Percentiles rank a stretch among this genome's conserved stretches.
Evolutionary conservation across 2,888 invertebrate genomes (phyloP).

Genomic region (Polylopha cassiicola): DNA sequence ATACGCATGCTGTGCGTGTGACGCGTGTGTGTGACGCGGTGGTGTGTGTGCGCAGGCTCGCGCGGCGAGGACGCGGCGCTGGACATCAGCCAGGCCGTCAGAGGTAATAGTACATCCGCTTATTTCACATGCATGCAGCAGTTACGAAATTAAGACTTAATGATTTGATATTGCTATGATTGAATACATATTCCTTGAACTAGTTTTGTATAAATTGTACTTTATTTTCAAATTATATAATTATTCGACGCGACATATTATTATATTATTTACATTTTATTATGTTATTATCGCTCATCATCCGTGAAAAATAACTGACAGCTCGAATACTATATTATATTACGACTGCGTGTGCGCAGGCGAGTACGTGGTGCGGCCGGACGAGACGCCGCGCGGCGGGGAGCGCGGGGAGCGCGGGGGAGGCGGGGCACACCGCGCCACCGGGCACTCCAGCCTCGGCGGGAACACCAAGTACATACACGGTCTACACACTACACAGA

Average conservation of each 20-base stretch:
- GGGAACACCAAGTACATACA: conserved; percentile 42
- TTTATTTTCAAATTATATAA: no score
- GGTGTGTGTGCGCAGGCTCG: no score
- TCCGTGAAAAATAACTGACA: background rate
- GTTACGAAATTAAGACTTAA: no score
- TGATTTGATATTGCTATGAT: no score
- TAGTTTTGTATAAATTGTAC: no score
- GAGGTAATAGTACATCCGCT: no score
- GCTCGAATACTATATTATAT: no score
- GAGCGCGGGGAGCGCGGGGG: conserved; percentile 74
- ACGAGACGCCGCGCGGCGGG: conserved; percentile 65
- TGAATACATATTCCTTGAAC: no score
- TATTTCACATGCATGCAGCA: no score
- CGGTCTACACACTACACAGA: background rate
- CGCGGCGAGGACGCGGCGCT: conserved; percentile 31
- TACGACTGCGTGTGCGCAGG: conserved; percentile 59
- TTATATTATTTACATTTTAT: no score
- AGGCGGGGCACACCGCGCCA: conserved; percentile 35
- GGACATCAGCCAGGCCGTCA: conserved; percentile 79
- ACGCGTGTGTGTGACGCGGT: conserved; percentile 21
- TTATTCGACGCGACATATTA: no score
- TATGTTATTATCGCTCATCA: no score
- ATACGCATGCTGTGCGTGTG: conserved; percentile 13
- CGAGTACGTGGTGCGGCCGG: conserved; percentile 79
- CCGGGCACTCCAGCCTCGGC: conserved; percentile 53